Evolutionary conservation across 2,113 vertebrate genomes (phyloP), one percentile per base, ranked within the genome.

Genomic region (Myxocyprinus asiaticus): DNA sequence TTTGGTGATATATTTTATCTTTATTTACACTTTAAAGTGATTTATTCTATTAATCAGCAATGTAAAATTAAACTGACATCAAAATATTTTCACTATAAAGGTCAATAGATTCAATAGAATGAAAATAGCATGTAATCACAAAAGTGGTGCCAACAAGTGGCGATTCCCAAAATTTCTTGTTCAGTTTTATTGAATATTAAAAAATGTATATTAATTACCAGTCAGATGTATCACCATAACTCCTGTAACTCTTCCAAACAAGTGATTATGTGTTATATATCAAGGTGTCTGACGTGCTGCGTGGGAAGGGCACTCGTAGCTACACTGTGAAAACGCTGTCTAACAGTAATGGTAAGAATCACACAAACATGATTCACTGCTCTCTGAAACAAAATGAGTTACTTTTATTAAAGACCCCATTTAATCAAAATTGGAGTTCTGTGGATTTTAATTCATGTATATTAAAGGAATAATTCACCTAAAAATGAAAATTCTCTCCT

Each of bases 221-320:
- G 8, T 44, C 4, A 10, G 10, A 42, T 22, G 4, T 56, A 33
- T 56, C 7, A 4, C 3, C 33, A 15, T 8, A 55, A n/a, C 9
- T 78, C 53, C 6, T 74, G 4, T 74, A 12, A 51, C 22, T 33
- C 22, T 33, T 33, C 22, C 22, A 33, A 5, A 43, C 11, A 14
- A 74, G 17, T 33, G 9, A 12, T 63, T 50, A 14, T 76, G 43
- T 58, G 9, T 67, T 4, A 84, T 68, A 55, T 0, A 8, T 61
- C 17, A 84, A 96, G 95, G 95, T 94, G 61, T 90, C 94, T 56
- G 95, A 96, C 88, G 94, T 96, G 81, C 81, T 96, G 76, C 90
- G 95, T 82, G 95, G 95, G 7, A 96, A 94, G 83, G 92, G 91
- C 14, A 89, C 92, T 3, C 84, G 91, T 4, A 80, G 53, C 74